Conservation (phyloP, 1,140 invertebrate species). For the Dermatophagoides farinae region DNA sequence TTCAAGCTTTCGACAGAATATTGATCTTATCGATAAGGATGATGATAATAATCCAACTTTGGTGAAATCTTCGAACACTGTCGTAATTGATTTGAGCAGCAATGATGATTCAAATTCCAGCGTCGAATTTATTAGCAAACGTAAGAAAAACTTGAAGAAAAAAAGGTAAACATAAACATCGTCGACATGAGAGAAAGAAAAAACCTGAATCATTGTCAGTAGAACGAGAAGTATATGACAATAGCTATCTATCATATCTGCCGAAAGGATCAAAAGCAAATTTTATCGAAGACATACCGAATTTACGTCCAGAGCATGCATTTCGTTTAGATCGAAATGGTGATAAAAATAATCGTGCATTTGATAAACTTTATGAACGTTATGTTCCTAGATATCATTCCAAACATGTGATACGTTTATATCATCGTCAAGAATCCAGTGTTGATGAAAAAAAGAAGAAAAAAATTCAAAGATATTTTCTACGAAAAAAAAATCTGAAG, state of each 20-base stretch:
- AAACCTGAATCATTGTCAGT: too few relatives aligned
- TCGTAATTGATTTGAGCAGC: too few relatives aligned
- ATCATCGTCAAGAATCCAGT: background rate
- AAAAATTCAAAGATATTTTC: slow-evolving; percentile 2
- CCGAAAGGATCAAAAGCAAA: background rate
- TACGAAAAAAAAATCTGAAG: background rate
- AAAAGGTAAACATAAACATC: too few relatives aligned
- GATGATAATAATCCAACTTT: too few relatives aligned
- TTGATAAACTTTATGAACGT: background rate
- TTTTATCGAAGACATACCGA: background rate
- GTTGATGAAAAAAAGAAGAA: background rate
- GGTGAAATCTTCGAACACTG: too few relatives aligned
- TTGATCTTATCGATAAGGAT: too few relatives aligned
- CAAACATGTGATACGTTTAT: background rate
- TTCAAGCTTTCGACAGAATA: too few relatives aligned
- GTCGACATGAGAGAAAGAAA: too few relatives aligned
- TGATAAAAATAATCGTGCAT: background rate
- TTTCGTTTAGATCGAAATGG: background rate
- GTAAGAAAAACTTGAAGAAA: too few relatives aligned
- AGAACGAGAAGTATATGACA: background rate
- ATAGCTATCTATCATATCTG: background rate
- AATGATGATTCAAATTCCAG: too few relatives aligned
- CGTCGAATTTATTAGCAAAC: too few relatives aligned
- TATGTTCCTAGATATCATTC: background rate
- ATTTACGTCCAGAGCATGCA: background rate